phyloP scores from a whole-genome alignment of 2,888 invertebrate species.

The Ophioninae sp. region DNA sequence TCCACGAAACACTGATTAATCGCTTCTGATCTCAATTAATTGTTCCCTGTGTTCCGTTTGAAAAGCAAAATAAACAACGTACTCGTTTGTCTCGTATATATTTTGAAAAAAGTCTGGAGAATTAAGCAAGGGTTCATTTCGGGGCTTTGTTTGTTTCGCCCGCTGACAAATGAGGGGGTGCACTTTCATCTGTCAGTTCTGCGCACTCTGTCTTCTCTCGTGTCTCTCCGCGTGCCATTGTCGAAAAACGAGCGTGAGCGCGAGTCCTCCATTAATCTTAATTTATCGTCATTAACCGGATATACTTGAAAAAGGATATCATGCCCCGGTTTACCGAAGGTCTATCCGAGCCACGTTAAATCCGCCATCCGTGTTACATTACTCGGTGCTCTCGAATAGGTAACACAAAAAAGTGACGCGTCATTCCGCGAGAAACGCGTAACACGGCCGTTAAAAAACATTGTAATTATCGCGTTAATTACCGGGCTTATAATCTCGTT shows the following conservation, averaged over 20 bases:
- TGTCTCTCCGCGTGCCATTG: constrained; percentile 39
- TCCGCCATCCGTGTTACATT: constrained; percentile 38
- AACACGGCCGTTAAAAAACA: constrained; percentile 34
- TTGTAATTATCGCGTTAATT: constrained; percentile 40
- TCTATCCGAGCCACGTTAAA: constrained; percentile 22
- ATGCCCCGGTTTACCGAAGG: constrained; percentile 11
- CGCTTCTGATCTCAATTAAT: too few species aligned
- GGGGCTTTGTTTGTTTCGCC: constrained; percentile 20
- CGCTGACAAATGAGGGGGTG: constrained; percentile 36
- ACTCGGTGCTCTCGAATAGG: constrained; percentile 35
- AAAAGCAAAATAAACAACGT: too few species aligned
- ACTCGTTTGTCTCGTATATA: neutral
- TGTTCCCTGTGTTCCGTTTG: too few species aligned
- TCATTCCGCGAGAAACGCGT: neutral
- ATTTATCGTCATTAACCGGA: constrained; percentile 68
- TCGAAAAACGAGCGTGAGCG: constrained; percentile 31
- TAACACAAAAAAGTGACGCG: constrained; percentile 16
- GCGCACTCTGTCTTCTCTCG: constrained; percentile 26
- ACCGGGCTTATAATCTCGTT: constrained; percentile 39
- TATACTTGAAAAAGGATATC: constrained; percentile 65
- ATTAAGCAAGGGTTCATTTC: constrained; percentile 23
- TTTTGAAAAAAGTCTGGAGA: constrained; percentile 6
- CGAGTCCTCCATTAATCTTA: constrained; percentile 71
- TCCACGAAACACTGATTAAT: too few species aligned
- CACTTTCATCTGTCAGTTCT: constrained; percentile 27